Conservation (phyloP, 2,797 vertebrate species). For the Babyrousa celebensis region DNA sequence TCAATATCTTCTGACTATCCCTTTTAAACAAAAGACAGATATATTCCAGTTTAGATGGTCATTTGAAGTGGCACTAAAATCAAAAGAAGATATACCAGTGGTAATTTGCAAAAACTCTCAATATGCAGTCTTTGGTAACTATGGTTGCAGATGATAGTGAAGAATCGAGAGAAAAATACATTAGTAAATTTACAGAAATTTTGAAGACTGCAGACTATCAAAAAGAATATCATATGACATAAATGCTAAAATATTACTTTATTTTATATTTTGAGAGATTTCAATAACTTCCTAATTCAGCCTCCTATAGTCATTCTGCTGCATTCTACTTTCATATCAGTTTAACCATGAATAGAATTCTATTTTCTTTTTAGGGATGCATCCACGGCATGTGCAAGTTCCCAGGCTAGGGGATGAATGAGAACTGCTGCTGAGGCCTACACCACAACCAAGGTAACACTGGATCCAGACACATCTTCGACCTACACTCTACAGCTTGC, state of each 20-base stretch:
- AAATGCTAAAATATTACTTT: background rate
- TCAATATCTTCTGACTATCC: background rate
- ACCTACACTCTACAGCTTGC: too few species aligned
- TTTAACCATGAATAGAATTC: background rate
- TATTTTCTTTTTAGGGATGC: too few species aligned
- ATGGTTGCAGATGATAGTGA: background rate
- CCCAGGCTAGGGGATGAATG: too few species aligned
- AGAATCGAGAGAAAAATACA: background rate
- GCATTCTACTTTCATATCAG: background rate
- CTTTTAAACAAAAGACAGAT: background rate
- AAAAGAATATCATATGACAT: background rate
- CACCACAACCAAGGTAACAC: too few species aligned
- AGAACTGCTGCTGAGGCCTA: too few species aligned
- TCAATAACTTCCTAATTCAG: background rate
- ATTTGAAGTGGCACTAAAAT: background rate
- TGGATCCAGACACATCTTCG: too few species aligned
- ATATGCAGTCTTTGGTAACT: background rate
- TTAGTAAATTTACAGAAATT: too few species aligned
- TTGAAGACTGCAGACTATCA: too few species aligned
- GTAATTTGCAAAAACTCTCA: background rate
- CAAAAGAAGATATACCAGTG: background rate
- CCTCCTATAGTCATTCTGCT: background rate
- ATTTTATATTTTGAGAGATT: background rate
- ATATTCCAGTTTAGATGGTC: background rate
- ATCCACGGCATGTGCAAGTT: too few species aligned